These are phyloP conservation scores for Spilarctia lutea DNA, from an alignment of 2,888 invertebrate species.

Conservation along the genomic window DNA sequence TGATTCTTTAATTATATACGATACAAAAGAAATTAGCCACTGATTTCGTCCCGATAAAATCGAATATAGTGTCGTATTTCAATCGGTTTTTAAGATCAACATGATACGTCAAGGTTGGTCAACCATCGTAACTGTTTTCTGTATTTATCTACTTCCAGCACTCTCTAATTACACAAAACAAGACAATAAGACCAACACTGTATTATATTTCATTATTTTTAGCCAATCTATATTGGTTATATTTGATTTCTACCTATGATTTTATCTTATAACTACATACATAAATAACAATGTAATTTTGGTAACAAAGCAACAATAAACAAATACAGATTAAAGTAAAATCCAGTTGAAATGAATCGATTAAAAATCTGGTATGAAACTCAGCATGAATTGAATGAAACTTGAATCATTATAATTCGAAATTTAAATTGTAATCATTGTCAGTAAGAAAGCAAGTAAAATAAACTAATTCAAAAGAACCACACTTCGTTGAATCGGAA, in stretches of 20 bases:
- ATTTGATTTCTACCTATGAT: too few relatives aligned
- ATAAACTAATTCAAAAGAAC: conserved; percentile 13
- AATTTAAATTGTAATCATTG: not conserved
- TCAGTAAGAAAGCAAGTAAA: conserved; percentile 31
- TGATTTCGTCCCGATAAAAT: not conserved
- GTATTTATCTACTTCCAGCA: conserved; percentile 7
- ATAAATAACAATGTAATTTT: not conserved
- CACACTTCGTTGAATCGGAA: conserved; percentile 34
- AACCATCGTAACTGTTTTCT: not conserved
- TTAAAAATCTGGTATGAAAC: not conserved
- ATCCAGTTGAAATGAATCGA: not conserved
- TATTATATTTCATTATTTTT: not conserved
- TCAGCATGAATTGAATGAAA: not conserved
- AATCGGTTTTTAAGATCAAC: not conserved
- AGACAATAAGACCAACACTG: not conserved
- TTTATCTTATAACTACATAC: too few relatives aligned
- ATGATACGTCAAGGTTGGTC: conserved; percentile 12
- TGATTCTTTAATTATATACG: not conserved
- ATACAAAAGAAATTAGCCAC: not conserved
- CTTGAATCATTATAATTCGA: not conserved
- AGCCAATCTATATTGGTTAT: not conserved
- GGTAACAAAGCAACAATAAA: not conserved
- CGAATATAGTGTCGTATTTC: not conserved
- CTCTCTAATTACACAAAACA: not conserved
- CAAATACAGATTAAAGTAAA: not conserved